Percentiles rank a stretch among this genome's conserved stretches.
phyloP scores from a whole-genome alignment of 2,113 vertebrate genomes.

The Siphamia tubifer region DNA sequence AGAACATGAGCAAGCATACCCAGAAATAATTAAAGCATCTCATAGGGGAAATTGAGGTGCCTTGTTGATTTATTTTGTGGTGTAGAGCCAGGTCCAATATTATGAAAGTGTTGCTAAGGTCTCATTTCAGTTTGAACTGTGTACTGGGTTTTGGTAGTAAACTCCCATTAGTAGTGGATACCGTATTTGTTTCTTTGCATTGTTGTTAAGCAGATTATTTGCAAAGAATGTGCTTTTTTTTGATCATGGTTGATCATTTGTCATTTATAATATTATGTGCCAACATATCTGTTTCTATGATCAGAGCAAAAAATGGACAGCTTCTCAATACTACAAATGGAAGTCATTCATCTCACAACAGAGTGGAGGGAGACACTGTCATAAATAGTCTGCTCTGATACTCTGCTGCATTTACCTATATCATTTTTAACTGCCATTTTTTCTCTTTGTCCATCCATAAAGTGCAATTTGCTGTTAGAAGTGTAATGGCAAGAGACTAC shows the following conservation, averaged over 20 bases:
- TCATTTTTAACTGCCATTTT: background rate
- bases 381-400: slow-evolving; percentile 1
- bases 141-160: background rate
- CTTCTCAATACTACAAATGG: slow-evolving; percentile 51
- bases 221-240: slow-evolving; percentile 2
- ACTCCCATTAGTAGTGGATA: background rate
- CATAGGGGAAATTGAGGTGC: background rate
- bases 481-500: background rate
- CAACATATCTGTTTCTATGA: slow-evolving; percentile 36
- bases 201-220: slow-evolving; percentile 9
- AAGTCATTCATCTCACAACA: slow-evolving; percentile 55
- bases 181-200: background rate
- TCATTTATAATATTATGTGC: slow-evolving; percentile 32
- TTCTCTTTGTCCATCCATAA: background rate
- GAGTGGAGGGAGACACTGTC: slow-evolving; percentile 8
- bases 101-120: background rate
- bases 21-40: background rate
- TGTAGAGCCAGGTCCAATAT: background rate
- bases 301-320: slow-evolving; percentile 29
- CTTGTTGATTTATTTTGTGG: background rate
- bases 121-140: background rate
- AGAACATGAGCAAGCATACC: background rate
- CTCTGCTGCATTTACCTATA: slow-evolving; percentile 12
- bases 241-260: slow-evolving; percentile 5
- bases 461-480: background rate